Conservation (phyloP, 2,113 vertebrate species). For the Zapus hudsonius region DNA sequence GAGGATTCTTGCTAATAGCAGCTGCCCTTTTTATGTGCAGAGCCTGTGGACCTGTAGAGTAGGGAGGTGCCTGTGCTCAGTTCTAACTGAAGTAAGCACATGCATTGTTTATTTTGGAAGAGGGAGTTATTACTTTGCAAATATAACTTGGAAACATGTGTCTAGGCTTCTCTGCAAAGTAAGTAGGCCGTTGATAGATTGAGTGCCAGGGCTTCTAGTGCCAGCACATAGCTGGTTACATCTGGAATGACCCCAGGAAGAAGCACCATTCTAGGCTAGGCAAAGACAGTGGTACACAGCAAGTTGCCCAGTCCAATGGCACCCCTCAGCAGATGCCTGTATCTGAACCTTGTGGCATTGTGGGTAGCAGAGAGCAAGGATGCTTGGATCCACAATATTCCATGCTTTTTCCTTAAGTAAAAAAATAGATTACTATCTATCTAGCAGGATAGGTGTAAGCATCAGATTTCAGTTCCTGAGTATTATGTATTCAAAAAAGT, state of each 20-base stretch:
- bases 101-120: background rate
- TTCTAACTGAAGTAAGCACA: background rate
- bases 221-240: background rate
- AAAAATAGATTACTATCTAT: background rate
- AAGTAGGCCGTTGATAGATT: background rate
- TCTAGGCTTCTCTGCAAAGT: background rate
- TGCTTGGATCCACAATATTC: background rate
- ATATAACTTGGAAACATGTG: slow-evolving; percentile 15
- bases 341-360: background rate
- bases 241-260: background rate
- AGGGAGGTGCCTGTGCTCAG: background rate
- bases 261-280: background rate
- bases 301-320: background rate
- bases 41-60: background rate
- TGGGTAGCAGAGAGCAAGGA: background rate
- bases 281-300: background rate
- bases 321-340: background rate
- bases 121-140: background rate
- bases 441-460: background rate
- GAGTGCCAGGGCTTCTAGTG: background rate
- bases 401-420: background rate
- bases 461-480: background rate
- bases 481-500: background rate
- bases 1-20: background rate
- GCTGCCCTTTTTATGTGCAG: background rate